Base-by-base conservation (phyloP, 2,113 vertebrate genomes). In the Otus sunia region DNA sequence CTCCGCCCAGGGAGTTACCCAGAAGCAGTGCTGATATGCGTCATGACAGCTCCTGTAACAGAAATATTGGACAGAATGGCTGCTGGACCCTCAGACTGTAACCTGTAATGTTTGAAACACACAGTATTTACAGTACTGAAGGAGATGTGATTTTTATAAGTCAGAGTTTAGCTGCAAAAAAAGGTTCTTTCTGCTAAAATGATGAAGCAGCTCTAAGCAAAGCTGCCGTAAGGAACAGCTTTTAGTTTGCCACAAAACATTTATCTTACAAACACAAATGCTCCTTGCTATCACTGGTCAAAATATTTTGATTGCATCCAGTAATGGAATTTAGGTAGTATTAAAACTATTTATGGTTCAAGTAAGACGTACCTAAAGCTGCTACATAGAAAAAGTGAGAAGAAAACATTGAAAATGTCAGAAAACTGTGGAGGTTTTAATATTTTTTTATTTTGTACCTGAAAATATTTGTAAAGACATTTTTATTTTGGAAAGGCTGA, bases 111-210 rank as follows among this genome's bases (percentile, higher is more conserved):
- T 85, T 96, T 86, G 41, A 45, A 92, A 80, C 5, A 27, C 67
- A 2, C 50, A 45, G 5, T 59, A 62, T 78, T 72, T 78, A 59
- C 30, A 81, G 49, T 34, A 77, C 43, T 78, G 74, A 89, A 91
- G 86, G 59, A 47, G 93, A 91, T 90, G 43, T 39, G 80, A 93
- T 94, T 95, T 78, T 85, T 73, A 72, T 94, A 86, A 67, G 62
- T 68, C 59, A 49, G 56, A 82, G 27, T 81, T 92, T 30, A 78
- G 56, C 66, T 91, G 60, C 83, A 69, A 93, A 96, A 94, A 23
- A 34, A 63, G 66, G 8, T 55, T 36, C 82, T 89, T 93, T 83
- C 75, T 95, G 67, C 60, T 96, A 78, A 89, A 81, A 74, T 47
- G 53, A 25, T 62, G 60, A 75, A 93, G 80, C 53, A 93, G 47